Percentiles rank a stretch among this genome's conserved stretches.
These are phyloP conservation scores for Oikopleura dioica DNA, from an alignment of 23 tunicate species.

Conservation along the genomic window DNA sequence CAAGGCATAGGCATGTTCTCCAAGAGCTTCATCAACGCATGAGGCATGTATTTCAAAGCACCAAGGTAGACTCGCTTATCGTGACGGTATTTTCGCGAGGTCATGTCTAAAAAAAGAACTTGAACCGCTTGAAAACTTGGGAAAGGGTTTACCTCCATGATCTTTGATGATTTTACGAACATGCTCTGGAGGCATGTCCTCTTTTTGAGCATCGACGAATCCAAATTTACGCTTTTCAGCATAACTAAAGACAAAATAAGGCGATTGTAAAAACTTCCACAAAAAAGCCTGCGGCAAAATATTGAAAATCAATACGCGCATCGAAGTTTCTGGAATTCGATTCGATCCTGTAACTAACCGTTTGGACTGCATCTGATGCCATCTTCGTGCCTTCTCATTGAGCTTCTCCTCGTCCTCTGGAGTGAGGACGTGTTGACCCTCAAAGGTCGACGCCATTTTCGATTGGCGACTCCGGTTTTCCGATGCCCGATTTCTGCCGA, in stretches of 20 bases:
- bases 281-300: not conserved
- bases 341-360: constrained; percentile 12
- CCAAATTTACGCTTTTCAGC: constrained; percentile 95
- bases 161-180: constrained; percentile 82
- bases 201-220: constrained; percentile 86
- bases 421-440: not conserved
- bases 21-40: constrained; percentile 65
- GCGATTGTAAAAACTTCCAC: not conserved
- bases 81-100: constrained; percentile 83
- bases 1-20: constrained; percentile 99
- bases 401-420: not conserved
- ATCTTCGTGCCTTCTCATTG: constrained; percentile 31
- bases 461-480: no score
- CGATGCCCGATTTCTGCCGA: no score
- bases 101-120: constrained; percentile 23
- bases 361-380: constrained; percentile 89
- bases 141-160: constrained; percentile 29
- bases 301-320: not conserved
- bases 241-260: constrained; percentile 11
- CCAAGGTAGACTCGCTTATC: constrained; percentile 89
- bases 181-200: constrained; percentile 99
- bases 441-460: not conserved
- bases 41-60: constrained; percentile 94
- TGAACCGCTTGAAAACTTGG: not conserved
- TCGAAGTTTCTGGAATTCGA: no score